A percentile compares a stretch with the other conserved stretches of the same genome.
Evolutionary conservation across 2,797 vertebrate genomes (phyloP).

Genomic region (Mus minutoides): DNA sequence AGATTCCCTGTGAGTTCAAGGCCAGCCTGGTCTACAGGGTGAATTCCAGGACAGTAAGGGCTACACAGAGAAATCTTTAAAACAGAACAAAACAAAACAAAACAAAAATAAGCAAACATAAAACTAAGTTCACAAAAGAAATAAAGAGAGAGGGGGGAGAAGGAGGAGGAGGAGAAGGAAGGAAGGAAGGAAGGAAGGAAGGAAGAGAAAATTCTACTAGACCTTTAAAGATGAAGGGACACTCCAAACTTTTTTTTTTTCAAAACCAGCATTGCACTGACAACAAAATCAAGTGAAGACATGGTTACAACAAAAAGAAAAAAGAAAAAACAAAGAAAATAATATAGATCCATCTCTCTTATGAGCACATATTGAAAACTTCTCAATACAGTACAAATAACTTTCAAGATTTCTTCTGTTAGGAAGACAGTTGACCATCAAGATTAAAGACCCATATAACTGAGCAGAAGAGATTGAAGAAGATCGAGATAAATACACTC

Average conservation of each 20-base stretch:
- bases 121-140: not conserved
- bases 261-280: not conserved
- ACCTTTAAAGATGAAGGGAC: not conserved
- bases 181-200: not conserved
- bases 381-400: not conserved
- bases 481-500: not conserved
- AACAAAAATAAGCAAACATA: not conserved
- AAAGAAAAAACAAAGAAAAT: not conserved
- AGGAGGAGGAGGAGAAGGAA: too few relatives aligned
- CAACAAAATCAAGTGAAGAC: not conserved
- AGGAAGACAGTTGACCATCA: not conserved
- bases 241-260: not conserved
- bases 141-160: too few relatives aligned
- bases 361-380: not conserved
- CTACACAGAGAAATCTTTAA: not conserved
- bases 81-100: not conserved
- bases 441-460: not conserved
- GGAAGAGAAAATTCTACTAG: not conserved
- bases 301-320: not conserved
- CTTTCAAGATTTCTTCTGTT: not conserved
- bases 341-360: not conserved
- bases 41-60: not conserved
- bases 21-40: not conserved
- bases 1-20: not conserved
- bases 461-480: not conserved